A percentile compares a stretch with the other conserved stretches of the same genome.
Conservation (phyloP, 2,113 vertebrate species). For the Bujurquina vittata region DNA sequence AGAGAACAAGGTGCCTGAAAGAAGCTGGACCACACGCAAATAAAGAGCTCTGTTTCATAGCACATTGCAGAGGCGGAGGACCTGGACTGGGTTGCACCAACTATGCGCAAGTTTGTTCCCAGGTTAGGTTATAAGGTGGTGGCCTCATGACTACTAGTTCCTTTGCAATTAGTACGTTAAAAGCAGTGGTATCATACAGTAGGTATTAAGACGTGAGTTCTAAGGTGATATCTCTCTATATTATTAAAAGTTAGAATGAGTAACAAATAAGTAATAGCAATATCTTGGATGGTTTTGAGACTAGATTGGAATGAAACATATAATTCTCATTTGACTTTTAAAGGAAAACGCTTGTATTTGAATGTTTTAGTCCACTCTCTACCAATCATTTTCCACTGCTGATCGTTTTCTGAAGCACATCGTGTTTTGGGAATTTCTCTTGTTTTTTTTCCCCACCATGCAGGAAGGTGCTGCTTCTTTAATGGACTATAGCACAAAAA, state of each 20-base stretch:
- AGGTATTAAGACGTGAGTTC: not conserved
- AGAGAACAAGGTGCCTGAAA: slow-evolving; percentile 40
- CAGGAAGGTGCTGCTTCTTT: not conserved
- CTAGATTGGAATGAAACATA: slow-evolving; percentile 19
- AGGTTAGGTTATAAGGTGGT: slow-evolving; percentile 44
- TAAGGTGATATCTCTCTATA: slow-evolving; percentile 1
- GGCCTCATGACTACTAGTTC: slow-evolving; percentile 42
- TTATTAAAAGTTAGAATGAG: slow-evolving; percentile 18
- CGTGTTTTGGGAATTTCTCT: not conserved
- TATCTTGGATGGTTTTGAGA: slow-evolving; percentile 31
- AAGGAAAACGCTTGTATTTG: slow-evolving; percentile 31
- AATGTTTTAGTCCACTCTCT: slow-evolving; percentile 42
- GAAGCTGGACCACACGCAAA: slow-evolving; percentile 45
- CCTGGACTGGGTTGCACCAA: slow-evolving; percentile 69
- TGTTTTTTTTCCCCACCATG: not conserved
- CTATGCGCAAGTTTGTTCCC: slow-evolving; percentile 70
- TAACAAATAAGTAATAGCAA: slow-evolving; percentile 15
- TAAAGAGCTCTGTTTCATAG: slow-evolving; percentile 66
- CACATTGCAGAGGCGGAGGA: slow-evolving; percentile 59
- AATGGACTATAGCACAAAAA: not conserved
- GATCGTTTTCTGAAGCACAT: not conserved
- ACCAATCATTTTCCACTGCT: not conserved
- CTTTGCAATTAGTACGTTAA: slow-evolving; percentile 51
- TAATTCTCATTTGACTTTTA: slow-evolving; percentile 26
- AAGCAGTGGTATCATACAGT: slow-evolving; percentile 16